phyloP scores from a whole-genome alignment of 2,113 vertebrate species.

The Genyomyrus donnyi region DNA sequence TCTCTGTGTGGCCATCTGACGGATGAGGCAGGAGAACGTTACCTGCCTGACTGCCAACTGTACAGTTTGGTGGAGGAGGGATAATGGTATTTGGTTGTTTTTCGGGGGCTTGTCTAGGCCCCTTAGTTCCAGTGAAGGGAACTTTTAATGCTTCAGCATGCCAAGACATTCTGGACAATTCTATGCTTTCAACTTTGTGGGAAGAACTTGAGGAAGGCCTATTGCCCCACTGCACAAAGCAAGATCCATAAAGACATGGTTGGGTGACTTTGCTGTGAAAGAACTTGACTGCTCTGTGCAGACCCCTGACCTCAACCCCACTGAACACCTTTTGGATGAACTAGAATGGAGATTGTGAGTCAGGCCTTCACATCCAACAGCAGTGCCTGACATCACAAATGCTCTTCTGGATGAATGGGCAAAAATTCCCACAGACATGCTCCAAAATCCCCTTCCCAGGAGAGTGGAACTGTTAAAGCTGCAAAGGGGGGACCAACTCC shows the following conservation, averaged over 20 bases:
- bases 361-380: not conserved
- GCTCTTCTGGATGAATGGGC: not conserved
- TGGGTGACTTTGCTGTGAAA: not conserved
- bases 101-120: not conserved
- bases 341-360: not conserved
- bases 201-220: not conserved
- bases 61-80: not conserved
- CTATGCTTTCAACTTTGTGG: not conserved
- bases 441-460: not conserved
- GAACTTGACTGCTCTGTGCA: not conserved
- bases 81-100: not conserved
- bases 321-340: not conserved
- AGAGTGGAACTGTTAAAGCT: not conserved
- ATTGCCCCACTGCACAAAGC: not conserved
- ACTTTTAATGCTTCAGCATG: not conserved
- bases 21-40: too few relatives aligned
- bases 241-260: not conserved
- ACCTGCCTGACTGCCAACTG: not conserved
- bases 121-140: not conserved
- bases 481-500: not conserved
- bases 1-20: too few relatives aligned
- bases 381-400: not conserved
- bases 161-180: not conserved
- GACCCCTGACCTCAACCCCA: not conserved
- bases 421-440: not conserved